phyloP scores from a whole-genome alignment of 2,888 invertebrate genomes.

The Calephelis perditalis region DNA sequence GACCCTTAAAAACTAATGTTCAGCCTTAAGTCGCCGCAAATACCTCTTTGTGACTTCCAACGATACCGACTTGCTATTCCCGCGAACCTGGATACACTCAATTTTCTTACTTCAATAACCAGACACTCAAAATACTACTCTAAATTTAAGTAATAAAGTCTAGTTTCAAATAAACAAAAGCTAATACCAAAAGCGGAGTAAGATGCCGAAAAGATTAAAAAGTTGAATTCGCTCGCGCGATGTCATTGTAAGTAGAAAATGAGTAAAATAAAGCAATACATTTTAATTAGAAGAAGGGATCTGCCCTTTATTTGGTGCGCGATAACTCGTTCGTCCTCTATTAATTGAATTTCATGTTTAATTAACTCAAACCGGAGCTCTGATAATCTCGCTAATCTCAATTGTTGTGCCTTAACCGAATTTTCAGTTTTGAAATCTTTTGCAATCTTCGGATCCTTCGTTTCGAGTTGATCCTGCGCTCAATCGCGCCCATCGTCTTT shows the following conservation, averaged over 20 bases:
- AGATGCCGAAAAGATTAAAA: slow-evolving; percentile 71
- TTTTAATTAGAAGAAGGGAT: slow-evolving; percentile 76
- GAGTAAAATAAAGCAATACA: slow-evolving; percentile 79
- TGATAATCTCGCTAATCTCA: slow-evolving; percentile 65
- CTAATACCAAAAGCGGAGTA: slow-evolving; percentile 51
- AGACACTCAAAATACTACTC: slow-evolving; percentile 33
- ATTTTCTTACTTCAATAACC: slow-evolving; percentile 40
- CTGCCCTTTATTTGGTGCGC: slow-evolving; percentile 71
- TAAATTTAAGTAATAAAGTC: slow-evolving; percentile 24
- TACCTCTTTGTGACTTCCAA: slow-evolving; percentile 73
- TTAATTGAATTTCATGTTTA: slow-evolving; percentile 78
- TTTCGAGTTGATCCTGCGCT: slow-evolving; percentile 17
- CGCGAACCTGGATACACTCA: slow-evolving; percentile 55
- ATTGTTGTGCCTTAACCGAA: slow-evolving; percentile 50
- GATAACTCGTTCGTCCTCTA: slow-evolving; percentile 71
- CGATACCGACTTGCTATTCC: slow-evolving; percentile 51
- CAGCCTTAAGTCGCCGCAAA: slow-evolving; percentile 73
- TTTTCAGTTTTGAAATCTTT: slow-evolving; percentile 46
- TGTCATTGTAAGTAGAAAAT: slow-evolving; percentile 77
- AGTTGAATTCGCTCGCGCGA: slow-evolving; percentile 73
- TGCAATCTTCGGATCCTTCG: slow-evolving; percentile 13
- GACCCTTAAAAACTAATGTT: slow-evolving; percentile 77
- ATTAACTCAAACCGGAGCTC: slow-evolving; percentile 64
- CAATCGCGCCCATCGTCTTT: slow-evolving; percentile 6
- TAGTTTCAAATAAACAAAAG: slow-evolving; percentile 24